Evolutionary conservation across 2,888 invertebrate species (phyloP).

Genomic region (Tenodera sinensis): DNA sequence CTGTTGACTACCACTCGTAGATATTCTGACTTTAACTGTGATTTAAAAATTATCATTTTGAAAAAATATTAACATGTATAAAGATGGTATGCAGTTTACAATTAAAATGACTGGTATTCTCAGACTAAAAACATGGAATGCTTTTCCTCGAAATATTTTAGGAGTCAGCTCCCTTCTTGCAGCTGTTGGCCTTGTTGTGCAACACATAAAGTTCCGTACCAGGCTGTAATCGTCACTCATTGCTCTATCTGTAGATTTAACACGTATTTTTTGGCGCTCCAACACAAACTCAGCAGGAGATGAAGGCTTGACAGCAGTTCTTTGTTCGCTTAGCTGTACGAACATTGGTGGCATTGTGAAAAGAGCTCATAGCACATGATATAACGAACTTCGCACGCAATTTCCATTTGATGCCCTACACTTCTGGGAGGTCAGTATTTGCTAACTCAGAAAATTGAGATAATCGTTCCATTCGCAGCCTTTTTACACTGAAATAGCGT

Average conservation of each 20-base stretch:
- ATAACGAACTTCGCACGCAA: not conserved
- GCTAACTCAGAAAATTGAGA: not conserved
- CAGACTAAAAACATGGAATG: no score
- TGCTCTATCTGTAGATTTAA: not conserved
- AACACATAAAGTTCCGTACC: not conserved
- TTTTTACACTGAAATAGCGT: not conserved
- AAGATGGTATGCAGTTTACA: no score
- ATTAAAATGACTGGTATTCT: no score
- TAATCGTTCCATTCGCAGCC: not conserved
- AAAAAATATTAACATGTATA: no score
- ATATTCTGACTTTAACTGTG: no score
- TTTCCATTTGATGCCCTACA: not conserved
- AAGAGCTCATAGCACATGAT: not conserved
- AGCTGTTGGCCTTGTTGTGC: no score
- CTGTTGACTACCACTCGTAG: no score
- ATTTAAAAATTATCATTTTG: no score
- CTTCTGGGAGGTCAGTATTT: not conserved
- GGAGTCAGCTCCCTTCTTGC: no score
- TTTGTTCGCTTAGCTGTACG: not conserved
- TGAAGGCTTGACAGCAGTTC: not conserved
- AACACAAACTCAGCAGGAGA: not conserved
- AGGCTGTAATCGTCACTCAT: not conserved
- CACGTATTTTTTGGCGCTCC: not conserved
- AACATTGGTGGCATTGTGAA: not conserved
- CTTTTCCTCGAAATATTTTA: no score